phyloP scores from a whole-genome alignment of 2,888 invertebrate species.

The Synergus laeviventris region DNA sequence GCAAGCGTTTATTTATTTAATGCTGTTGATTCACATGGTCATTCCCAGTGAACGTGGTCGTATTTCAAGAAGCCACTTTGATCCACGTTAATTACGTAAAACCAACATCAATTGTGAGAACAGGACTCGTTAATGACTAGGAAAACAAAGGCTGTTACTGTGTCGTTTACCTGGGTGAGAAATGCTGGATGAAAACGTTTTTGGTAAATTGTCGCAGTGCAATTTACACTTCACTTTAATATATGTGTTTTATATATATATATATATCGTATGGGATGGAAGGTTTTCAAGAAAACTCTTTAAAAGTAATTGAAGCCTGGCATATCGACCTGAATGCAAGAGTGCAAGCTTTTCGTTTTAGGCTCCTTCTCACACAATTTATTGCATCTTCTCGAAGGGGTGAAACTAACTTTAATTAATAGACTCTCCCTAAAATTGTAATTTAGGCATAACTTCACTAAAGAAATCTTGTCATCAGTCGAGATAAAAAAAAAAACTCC shows the following conservation, averaged over 20 bases:
- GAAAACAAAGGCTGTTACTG: slow-evolving; percentile 7
- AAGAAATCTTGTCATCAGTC: not conserved
- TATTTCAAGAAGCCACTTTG: slow-evolving; percentile 38
- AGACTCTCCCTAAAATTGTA: no score
- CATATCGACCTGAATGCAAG: slow-evolving; percentile 38
- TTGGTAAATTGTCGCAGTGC: not conserved
- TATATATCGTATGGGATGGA: not conserved
- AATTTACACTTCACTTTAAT: slow-evolving; percentile 18
- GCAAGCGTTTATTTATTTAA: slow-evolving; percentile 35
- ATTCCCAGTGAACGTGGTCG: slow-evolving; percentile 21
- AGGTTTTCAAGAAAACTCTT: slow-evolving; percentile 58
- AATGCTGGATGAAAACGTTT: slow-evolving; percentile 11
- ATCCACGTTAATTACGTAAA: slow-evolving; percentile 39
- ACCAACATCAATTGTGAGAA: slow-evolving; percentile 38
- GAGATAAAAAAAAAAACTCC: not conserved
- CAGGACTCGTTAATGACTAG: slow-evolving; percentile 36
- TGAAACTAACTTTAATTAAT: no score
- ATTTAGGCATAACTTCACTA: not conserved
- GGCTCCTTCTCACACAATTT: no score
- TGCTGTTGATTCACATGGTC: slow-evolving; percentile 35
- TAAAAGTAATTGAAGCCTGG: slow-evolving; percentile 57
- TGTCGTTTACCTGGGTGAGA: slow-evolving; percentile 9
- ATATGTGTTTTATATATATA: no score
- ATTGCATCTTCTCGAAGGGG: no score
- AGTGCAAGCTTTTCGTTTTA: not conserved